Evolutionary conservation across 2,888 invertebrate genomes (phyloP).

Genomic region (Tetanocera ferruginea): DNA sequence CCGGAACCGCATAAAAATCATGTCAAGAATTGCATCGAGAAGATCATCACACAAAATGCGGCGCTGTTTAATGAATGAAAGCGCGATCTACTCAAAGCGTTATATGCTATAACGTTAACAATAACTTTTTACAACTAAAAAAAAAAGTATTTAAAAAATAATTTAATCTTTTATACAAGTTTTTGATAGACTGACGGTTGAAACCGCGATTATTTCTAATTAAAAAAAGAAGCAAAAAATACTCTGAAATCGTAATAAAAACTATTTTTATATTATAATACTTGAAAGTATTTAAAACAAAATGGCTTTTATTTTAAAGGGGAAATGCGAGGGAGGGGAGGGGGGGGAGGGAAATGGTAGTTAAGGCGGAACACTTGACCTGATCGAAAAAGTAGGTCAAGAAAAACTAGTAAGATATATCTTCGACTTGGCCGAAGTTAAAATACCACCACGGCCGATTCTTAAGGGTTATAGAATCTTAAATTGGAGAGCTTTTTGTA

Average conservation of each 20-base stretch:
- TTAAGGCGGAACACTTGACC: too few relatives aligned
- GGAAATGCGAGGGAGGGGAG: too few relatives aligned
- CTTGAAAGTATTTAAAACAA: constrained; percentile 1
- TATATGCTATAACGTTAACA: too few relatives aligned
- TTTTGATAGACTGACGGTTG: constrained; percentile 40
- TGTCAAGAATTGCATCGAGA: constrained; percentile 66
- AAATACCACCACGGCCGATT: too few relatives aligned
- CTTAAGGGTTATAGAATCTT: too few relatives aligned
- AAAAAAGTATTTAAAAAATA: not conserved
- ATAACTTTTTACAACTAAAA: too few relatives aligned
- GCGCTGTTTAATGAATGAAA: constrained; percentile 6
- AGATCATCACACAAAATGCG: constrained; percentile 58
- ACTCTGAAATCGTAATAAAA: constrained; percentile 2
- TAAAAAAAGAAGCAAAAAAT: not conserved
- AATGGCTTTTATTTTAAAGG: not conserved
- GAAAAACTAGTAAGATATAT: too few relatives aligned
- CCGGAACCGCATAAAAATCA: constrained; percentile 64
- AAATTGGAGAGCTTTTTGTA: too few relatives aligned
- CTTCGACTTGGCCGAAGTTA: too few relatives aligned
- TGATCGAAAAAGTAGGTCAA: too few relatives aligned
- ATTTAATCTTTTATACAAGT: not conserved
- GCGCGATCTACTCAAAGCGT: not conserved
- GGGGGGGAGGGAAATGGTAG: too few relatives aligned
- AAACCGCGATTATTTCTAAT: constrained; percentile 31
- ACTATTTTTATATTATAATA: constrained; percentile 22